Conservation (phyloP, 2,113 vertebrate genomes). For the Peromyscus leucopus region DNA sequence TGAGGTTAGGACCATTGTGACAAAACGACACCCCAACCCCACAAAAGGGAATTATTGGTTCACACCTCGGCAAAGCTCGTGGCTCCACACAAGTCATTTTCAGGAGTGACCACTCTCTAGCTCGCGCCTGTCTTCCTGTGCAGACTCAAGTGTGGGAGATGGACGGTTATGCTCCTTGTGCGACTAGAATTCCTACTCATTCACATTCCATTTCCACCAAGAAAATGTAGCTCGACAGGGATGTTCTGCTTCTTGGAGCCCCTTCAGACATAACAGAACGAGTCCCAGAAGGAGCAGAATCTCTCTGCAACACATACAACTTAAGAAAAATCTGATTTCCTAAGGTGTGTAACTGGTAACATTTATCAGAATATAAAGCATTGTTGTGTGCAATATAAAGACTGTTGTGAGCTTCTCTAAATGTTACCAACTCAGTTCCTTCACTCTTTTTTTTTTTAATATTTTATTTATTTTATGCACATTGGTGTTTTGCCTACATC, state of each 20-base stretch:
- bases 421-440: slow-evolving; percentile 53
- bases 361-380: slow-evolving; percentile 42
- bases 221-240: neutral
- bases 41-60: neutral
- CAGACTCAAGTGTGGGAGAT: neutral
- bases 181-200: neutral
- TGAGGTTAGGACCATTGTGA: neutral
- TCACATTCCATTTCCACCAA: neutral
- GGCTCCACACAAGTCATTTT: neutral
- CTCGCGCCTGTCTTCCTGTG: neutral
- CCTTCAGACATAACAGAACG: slow-evolving; percentile 44
- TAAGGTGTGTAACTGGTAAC: slow-evolving; percentile 7
- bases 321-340: slow-evolving; percentile 31
- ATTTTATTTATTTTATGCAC: no score
- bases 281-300: neutral
- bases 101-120: neutral
- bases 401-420: neutral
- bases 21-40: neutral
- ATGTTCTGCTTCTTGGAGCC: neutral
- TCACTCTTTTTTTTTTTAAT: neutral
- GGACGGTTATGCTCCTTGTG: neutral
- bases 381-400: neutral
- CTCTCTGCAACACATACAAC: neutral
- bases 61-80: neutral
- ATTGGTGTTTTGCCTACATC: no score